These are phyloP conservation scores for Gila robusta DNA, from an alignment of 2,797 vertebrate genomes.

Conservation along the genomic window DNA sequence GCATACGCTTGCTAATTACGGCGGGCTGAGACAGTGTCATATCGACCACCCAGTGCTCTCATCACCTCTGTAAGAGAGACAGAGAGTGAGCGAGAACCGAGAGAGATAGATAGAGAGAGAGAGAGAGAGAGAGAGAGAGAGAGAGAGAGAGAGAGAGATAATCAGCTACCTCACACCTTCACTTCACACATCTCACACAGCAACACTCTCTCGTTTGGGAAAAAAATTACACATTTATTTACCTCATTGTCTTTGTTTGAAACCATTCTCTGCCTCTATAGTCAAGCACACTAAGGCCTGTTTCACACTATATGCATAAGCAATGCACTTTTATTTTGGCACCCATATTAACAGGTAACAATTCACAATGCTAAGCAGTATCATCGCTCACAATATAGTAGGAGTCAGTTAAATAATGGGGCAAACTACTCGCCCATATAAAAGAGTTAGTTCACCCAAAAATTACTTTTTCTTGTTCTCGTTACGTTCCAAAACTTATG, in stretches of 20 bases:
- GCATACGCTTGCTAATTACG: conserved; percentile 59
- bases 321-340: neutral
- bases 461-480: neutral
- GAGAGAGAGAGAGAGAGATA: conserved; percentile 47
- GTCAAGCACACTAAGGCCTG: neutral
- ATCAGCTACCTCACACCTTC: conserved; percentile 63
- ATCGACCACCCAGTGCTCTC: conserved; percentile 60
- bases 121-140: conserved; percentile 35
- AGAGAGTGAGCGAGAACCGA: conserved; percentile 31
- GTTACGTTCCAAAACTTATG: neutral
- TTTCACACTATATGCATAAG: neutral
- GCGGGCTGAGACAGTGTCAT: conserved; percentile 53
- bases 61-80: conserved; percentile 53
- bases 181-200: conserved; percentile 51
- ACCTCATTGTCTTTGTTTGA: conserved; percentile 45
- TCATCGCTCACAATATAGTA: neutral
- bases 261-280: neutral
- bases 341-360: neutral
- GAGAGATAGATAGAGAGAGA: conserved; percentile 39
- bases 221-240: conserved; percentile 47
- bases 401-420: neutral
- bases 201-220: conserved; percentile 33
- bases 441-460: neutral
- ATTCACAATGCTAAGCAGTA: neutral
- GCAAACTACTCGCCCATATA: neutral